Base-by-base conservation (phyloP, 2,888 invertebrate species). In the Eustalomyia histrio region DNA sequence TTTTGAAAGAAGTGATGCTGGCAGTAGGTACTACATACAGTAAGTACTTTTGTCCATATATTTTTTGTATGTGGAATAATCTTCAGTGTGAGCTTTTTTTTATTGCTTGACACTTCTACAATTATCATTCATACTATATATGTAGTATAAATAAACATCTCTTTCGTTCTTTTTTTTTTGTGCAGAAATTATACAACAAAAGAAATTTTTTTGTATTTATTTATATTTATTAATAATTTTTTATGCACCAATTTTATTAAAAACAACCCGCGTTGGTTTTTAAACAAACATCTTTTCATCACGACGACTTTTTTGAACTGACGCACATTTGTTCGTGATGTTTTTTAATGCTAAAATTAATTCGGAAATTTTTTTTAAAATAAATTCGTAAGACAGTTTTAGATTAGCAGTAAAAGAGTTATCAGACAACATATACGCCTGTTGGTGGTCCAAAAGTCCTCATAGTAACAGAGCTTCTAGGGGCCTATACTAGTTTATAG, bases 121-220 rank as follows among this genome's bases (percentile, higher is more conserved):
- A 50, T 76, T 53, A 68, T 55, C 68, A 47, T 60, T 3, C 43
- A 60, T 33, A 29, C 17, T 35, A 39, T 33, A 57, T 9, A 4
- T 29, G 5, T 7, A 57, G 63, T 33, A 55, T 43, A n/a, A 21
- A 53, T 53, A 16, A 35, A 24, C 43, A 67, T 65, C 14, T 47
- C 43, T 47, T 14, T 39, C 14, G 2, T 39, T 39, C 6, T 39
- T 53, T 14, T 57, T 71, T 47, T 16, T 39, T 35, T 61, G 60
- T 67, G 67, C 71, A 72, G 47, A 78, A 72, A 72, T 78, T 72
- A 65, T 72, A 55, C 35, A 78, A 78, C 72, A 78, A 78, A 78
- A 78, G 78, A 64, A 47, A 53, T 29, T 29, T 18, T 4, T 58
- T 75, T 53, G 33, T 75, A 43, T 6, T 53, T 43, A 68, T 61